Conservation (phyloP, 2,888 invertebrate genomes). For the Neoascia interrupta region DNA sequence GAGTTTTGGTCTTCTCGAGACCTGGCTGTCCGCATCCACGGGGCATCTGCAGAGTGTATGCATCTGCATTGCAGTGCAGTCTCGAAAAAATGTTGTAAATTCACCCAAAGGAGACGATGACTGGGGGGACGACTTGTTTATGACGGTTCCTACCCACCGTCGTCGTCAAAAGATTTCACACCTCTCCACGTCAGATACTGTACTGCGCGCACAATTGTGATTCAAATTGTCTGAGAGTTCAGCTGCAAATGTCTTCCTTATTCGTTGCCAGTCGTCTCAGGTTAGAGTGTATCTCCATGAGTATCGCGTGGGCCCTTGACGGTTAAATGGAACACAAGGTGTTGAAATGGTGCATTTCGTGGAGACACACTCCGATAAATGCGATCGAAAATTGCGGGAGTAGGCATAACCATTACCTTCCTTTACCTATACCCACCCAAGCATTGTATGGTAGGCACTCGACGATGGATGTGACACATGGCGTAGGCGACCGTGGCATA, state of each 20-base stretch:
- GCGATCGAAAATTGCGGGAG: slow-evolving; percentile 57
- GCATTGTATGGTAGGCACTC: no score
- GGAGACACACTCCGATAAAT: slow-evolving; percentile 51
- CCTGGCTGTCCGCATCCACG: no score
- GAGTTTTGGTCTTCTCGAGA: slow-evolving; percentile 9
- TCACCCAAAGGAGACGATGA: not conserved
- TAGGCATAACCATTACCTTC: not conserved
- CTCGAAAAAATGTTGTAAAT: not conserved
- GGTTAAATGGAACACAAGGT: slow-evolving; percentile 60
- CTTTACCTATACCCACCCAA: no score
- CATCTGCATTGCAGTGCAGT: not conserved
- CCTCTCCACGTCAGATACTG: not conserved
- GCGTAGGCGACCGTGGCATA: slow-evolving; percentile 36
- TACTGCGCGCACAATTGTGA: slow-evolving; percentile 36
- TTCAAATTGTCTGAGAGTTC: slow-evolving; percentile 26
- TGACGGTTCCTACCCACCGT: slow-evolving; percentile 34
- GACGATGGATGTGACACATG: slow-evolving; percentile 29
- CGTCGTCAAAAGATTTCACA: slow-evolving; percentile 1
- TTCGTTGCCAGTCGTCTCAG: slow-evolving; percentile 27
- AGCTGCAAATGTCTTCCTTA: slow-evolving; percentile 49
- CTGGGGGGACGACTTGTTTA: slow-evolving; percentile 42
- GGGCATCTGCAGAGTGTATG: not conserved
- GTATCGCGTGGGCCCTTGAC: slow-evolving; percentile 32
- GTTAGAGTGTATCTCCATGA: slow-evolving; percentile 33
- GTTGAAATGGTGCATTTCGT: slow-evolving; percentile 54